Conservation (phyloP, 2,888 invertebrate species). For the Aricia artaxerxes region DNA sequence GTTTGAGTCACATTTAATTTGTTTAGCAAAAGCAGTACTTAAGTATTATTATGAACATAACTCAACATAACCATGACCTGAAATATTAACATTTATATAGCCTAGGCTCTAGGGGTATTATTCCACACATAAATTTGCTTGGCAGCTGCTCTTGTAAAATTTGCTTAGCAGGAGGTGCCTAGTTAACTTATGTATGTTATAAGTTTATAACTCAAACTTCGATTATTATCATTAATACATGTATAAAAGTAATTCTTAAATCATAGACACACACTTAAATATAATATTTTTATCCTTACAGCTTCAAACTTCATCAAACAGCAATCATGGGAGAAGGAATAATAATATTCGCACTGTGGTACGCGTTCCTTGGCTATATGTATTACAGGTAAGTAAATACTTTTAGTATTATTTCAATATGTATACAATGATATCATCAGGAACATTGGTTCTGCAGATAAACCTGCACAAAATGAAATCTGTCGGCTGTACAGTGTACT, state of each 20-base stretch:
- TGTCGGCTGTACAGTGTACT: no score
- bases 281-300: not conserved
- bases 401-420: not conserved
- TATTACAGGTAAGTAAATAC: conserved; percentile 57
- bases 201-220: no score
- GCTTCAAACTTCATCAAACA: not conserved
- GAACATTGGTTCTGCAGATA: no score
- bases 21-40: not conserved
- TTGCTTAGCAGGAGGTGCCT: not conserved
- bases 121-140: no score
- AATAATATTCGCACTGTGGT: conserved; percentile 64
- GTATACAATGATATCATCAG: no score
- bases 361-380: conserved; percentile 57
- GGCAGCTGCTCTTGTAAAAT: no score
- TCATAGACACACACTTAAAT: no score
- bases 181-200: not conserved
- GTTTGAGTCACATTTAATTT: no score
- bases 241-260: no score
- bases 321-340: conserved; percentile 51
- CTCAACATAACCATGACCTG: not conserved
- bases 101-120: not conserved
- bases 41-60: not conserved
- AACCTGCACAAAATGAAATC: no score
- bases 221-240: no score
- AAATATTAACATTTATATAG: not conserved